These are phyloP conservation scores for Lampris megalopsis DNA, from an alignment of 2,113 vertebrate species.

Conservation along the genomic window DNA sequence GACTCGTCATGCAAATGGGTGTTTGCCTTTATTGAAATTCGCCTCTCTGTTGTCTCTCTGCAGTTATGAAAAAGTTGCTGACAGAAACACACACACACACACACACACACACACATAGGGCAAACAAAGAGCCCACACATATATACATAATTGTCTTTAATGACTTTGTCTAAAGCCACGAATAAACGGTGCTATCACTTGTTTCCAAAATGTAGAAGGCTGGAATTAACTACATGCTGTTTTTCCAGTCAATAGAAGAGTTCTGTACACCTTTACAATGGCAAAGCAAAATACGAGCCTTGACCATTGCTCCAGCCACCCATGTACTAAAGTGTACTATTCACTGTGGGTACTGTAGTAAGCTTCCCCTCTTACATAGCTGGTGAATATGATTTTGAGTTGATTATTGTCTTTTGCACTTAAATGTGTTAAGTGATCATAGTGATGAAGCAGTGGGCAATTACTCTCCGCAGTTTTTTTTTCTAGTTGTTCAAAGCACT, in stretches of 20 bases:
- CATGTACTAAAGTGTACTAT: no score
- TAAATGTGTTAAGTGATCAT: neutral
- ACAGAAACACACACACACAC: neutral
- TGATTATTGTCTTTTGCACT: neutral
- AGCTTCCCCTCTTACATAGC: neutral
- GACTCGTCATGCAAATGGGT: constrained; percentile 17
- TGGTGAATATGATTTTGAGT: neutral
- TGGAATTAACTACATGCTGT: no score
- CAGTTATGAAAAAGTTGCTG: constrained; percentile 2
- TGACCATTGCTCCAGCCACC: no score
- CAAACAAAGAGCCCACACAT: neutral
- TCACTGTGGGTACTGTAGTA: no score
- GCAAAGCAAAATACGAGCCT: no score
- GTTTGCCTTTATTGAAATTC: constrained; percentile 44
- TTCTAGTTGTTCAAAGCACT: neutral
- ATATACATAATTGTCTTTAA: neutral
- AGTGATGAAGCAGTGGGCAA: neutral
- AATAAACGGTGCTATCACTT: neutral
- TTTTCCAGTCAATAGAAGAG: no score
- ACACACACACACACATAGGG: no score
- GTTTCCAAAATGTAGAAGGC: no score
- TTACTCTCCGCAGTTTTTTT: neutral
- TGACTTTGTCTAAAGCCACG: neutral
- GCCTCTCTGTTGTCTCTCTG: constrained; percentile 16
- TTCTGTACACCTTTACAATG: no score